These are phyloP conservation scores for Micromesistius poutassou DNA, from an alignment of 2,797 vertebrate genomes.

Conservation along the genomic window DNA sequence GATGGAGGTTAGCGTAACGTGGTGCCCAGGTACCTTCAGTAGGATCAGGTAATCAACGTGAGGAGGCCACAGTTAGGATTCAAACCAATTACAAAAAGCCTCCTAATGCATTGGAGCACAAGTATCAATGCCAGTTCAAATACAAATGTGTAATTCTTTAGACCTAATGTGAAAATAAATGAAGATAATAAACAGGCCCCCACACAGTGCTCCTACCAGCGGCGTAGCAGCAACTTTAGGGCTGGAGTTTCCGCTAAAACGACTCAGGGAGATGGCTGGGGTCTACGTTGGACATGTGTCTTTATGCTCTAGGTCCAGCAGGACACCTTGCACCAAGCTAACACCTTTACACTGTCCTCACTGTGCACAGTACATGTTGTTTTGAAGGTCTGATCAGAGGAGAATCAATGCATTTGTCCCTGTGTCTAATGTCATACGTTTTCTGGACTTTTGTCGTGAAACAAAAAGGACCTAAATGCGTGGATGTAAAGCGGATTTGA, in stretches of 20 bases:
- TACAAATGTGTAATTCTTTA: conserved; percentile 27
- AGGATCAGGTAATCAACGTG: conserved; percentile 34
- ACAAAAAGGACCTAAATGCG: conserved; percentile 60
- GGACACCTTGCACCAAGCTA: conserved; percentile 71
- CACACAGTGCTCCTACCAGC: conserved; percentile 25
- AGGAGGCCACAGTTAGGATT: conserved; percentile 6
- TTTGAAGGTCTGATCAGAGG: conserved; percentile 82
- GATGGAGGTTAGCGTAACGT: conserved; percentile 41
- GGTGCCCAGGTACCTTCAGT: conserved; percentile 41
- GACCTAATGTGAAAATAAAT: conserved; percentile 19
- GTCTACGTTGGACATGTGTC: conserved; percentile 73
- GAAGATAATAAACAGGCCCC: neutral
- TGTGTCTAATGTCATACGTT: conserved; percentile 58
- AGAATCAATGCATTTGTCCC: conserved; percentile 74
- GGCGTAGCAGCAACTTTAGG: conserved; percentile 8
- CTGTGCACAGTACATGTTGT: conserved; percentile 82
- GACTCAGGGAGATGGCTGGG: conserved; percentile 81
- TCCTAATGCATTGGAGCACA: neutral
- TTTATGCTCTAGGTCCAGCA: conserved; percentile 62
- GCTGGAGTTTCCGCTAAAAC: conserved; percentile 53
- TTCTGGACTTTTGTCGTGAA: conserved; percentile 62
- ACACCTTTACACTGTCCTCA: conserved; percentile 81
- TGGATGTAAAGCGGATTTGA: conserved; percentile 62
- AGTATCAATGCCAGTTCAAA: neutral
- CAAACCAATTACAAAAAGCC: neutral